phyloP scores from a whole-genome alignment of 1,140 invertebrate genomes.

The Chelonus insularis region DNA sequence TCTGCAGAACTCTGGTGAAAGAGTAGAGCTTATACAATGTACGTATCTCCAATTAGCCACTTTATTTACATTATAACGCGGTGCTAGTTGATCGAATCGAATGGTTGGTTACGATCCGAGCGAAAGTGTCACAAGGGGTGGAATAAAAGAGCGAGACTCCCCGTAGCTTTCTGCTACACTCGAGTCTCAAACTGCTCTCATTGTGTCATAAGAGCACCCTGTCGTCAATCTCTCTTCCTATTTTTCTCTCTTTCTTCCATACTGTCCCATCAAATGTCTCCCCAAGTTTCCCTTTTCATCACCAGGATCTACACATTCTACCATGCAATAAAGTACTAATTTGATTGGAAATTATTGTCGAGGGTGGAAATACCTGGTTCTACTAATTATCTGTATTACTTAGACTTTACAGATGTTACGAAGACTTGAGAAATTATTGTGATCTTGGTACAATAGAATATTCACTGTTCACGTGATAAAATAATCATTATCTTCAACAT shows the following conservation, averaged over 20 bases:
- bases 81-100: slow-evolving; percentile 35
- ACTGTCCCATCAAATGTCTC: background rate
- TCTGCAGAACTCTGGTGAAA: no score
- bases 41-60: slow-evolving; percentile 54
- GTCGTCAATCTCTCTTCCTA: background rate
- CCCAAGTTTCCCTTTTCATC: slow-evolving; percentile 6
- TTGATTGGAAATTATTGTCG: slow-evolving; percentile 24
- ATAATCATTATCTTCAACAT: no score
- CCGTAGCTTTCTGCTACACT: background rate
- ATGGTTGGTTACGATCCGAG: slow-evolving; percentile 25
- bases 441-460: no score
- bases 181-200: slow-evolving; percentile 13
- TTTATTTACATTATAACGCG: slow-evolving; percentile 55
- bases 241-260: background rate
- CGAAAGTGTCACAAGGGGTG: background rate
- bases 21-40: slow-evolving; percentile 25
- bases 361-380: slow-evolving; percentile 12
- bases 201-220: slow-evolving; percentile 17
- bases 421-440: background rate
- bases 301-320: background rate
- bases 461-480: no score
- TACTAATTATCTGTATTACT: slow-evolving; percentile 7
- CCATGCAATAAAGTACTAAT: slow-evolving; percentile 29
- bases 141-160: slow-evolving; percentile 3
- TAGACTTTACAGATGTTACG: background rate